Evolutionary conservation across 2,113 vertebrate genomes (phyloP).

Genomic region (Thalassarche chlororhynchos): DNA sequence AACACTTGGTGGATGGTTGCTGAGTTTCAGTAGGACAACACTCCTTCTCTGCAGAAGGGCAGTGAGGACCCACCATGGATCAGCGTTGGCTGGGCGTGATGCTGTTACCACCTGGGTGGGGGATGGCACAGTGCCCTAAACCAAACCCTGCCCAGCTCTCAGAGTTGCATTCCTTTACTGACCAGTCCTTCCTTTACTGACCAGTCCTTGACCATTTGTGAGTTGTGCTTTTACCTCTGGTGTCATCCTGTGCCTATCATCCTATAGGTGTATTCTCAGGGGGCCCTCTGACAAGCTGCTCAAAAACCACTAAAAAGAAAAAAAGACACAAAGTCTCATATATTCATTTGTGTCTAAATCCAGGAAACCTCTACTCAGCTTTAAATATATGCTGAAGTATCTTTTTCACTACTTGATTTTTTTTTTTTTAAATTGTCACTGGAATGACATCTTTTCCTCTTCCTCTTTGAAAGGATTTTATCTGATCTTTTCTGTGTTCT

Average conservation of each 20-base stretch:
- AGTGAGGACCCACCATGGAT: not conserved
- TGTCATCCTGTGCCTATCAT: not conserved
- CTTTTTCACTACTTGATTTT: not conserved
- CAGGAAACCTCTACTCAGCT: not conserved
- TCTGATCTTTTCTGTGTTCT: conserved; percentile 17
- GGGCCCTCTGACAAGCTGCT: not conserved
- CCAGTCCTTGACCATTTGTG: not conserved
- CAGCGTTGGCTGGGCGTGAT: rapidly evolving
- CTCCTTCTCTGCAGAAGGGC: too few species aligned
- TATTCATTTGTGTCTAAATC: not conserved
- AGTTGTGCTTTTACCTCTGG: not conserved
- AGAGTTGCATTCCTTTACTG: not conserved
- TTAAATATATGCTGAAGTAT: not conserved
- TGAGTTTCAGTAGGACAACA: not conserved
- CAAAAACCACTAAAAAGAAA: not conserved
- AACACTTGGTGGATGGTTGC: too few species aligned
- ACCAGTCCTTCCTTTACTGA: not conserved
- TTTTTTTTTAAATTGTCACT: not conserved
- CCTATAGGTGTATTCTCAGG: not conserved
- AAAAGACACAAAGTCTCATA: not conserved
- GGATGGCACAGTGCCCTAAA: not conserved
- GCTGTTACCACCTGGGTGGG: not conserved
- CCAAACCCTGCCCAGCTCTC: not conserved
- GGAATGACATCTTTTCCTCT: not conserved
- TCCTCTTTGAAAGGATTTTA: conserved; percentile 21